phyloP scores from a whole-genome alignment of 2,113 vertebrate species.

The Guaruba guarouba region DNA sequence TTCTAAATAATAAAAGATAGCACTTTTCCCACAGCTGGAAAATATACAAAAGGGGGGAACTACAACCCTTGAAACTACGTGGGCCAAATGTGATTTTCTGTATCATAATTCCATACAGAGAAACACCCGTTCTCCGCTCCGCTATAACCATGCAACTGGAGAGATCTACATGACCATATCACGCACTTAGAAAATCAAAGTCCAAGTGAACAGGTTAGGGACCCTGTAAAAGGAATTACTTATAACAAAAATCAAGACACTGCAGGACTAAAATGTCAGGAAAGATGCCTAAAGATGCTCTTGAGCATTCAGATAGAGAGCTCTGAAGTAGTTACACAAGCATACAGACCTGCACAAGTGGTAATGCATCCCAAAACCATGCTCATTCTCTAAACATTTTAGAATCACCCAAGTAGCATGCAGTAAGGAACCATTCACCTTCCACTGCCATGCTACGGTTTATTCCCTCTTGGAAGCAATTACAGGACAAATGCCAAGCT shows the following conservation, averaged over 20 bases:
- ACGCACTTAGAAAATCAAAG: background rate
- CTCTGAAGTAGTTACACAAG: background rate
- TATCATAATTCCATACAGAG: background rate
- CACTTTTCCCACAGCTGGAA: background rate
- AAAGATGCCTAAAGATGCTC: no score
- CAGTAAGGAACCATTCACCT: slow-evolving; percentile 46
- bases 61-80: background rate
- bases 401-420: slow-evolving; percentile 21
- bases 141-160: background rate
- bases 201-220: background rate
- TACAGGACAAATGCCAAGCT: slow-evolving; percentile 75
- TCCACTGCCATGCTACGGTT: slow-evolving; percentile 47
- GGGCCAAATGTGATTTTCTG: background rate
- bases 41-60: rapidly evolving
- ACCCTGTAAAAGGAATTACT: background rate
- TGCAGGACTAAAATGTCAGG: background rate
- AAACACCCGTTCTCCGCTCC: background rate
- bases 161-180: background rate
- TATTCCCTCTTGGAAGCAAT: slow-evolving; percentile 76
- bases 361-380: background rate
- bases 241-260: background rate
- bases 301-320: background rate
- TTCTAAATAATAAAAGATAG: background rate
- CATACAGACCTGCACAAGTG: background rate
- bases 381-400: background rate